A percentile compares a stretch with the other conserved stretches of the same genome.
Evolutionary conservation across 2,113 vertebrate species (phyloP).

Genomic region (Puffinus mauretanicus): DNA sequence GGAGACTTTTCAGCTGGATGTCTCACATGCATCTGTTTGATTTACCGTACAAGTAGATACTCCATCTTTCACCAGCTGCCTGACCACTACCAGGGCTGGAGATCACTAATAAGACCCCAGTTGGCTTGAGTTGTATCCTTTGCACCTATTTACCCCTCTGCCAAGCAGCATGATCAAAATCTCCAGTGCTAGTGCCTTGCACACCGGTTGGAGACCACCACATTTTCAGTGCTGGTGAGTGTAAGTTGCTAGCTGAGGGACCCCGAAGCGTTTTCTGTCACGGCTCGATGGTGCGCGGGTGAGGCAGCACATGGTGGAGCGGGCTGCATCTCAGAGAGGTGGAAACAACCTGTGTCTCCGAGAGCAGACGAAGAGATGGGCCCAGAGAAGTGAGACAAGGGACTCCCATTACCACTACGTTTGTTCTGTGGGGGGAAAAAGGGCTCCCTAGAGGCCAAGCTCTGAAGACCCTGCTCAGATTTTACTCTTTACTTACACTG

Average conservation of each 20-base stretch:
- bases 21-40: not conserved
- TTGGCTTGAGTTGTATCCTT: not conserved
- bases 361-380: not conserved
- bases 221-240: not conserved
- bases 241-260: not conserved
- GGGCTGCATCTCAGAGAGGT: not conserved
- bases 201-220: not conserved
- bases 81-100: not conserved
- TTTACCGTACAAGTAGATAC: not conserved
- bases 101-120: not conserved
- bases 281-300: rapidly evolving
- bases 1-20: not conserved
- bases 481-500: not conserved
- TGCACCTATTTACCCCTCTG: not conserved
- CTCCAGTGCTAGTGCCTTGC: not conserved
- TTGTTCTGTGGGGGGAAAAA: rapidly evolving
- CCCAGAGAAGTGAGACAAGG: not conserved
- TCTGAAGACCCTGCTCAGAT: not conserved
- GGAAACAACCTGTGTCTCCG: not conserved
- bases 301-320: rapidly evolving
- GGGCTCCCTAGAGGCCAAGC: not conserved
- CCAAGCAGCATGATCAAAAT: not conserved
- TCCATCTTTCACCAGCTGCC: not conserved
- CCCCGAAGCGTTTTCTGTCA: not conserved
- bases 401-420: not conserved